phyloP scores from a whole-genome alignment of 1,140 invertebrate species.

The Bombus confusus region DNA sequence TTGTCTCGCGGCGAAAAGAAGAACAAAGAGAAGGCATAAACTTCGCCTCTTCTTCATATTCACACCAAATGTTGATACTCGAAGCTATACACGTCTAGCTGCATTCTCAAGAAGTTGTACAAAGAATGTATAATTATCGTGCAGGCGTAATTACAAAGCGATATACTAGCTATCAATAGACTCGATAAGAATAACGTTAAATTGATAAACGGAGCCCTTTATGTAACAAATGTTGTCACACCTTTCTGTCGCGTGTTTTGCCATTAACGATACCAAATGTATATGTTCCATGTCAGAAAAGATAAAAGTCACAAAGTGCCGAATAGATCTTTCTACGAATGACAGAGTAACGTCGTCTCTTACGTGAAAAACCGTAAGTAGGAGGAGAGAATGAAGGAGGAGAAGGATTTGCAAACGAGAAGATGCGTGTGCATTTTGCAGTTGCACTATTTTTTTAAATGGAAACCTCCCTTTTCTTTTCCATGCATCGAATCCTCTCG shows the following conservation, averaged over 20 bases:
- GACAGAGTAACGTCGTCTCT: too few species aligned
- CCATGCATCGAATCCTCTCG: too few species aligned
- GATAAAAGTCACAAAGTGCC: not conserved
- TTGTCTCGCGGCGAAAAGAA: not conserved
- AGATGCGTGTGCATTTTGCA: too few species aligned
- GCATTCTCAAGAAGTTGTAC: not conserved
- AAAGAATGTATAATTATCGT: not conserved
- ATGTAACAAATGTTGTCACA: not conserved
- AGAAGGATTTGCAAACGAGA: too few species aligned
- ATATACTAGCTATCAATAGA: not conserved
- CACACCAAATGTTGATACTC: not conserved
- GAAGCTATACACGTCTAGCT: not conserved
- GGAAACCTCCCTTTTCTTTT: too few species aligned
- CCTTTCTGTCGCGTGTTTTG: not conserved
- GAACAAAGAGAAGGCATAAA: not conserved
- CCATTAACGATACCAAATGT: not conserved
- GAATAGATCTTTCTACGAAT: too few species aligned
- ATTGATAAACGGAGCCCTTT: not conserved
- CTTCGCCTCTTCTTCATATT: not conserved
- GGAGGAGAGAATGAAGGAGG: too few species aligned
- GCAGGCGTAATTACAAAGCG: not conserved
- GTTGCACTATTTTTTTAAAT: too few species aligned
- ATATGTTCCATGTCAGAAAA: not conserved
- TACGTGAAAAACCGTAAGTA: too few species aligned
- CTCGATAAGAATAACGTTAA: not conserved